Percentiles rank a stretch among this genome's conserved stretches.
Evolutionary conservation across 2,888 invertebrate species (phyloP).

Genomic region (Anarsia innoxiella): DNA sequence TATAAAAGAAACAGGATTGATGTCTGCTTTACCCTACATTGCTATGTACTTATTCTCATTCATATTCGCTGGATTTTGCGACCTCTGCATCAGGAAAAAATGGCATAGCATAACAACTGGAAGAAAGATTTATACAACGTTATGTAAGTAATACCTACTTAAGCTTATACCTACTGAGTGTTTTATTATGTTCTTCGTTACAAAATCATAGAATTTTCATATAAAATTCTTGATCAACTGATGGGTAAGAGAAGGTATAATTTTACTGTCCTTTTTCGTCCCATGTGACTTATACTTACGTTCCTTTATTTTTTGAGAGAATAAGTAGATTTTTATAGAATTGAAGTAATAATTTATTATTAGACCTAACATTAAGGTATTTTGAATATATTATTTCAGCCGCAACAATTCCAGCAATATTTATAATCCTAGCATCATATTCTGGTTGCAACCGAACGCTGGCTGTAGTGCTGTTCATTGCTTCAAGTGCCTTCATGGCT

Average conservation of each 20-base stretch:
- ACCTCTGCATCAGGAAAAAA: constrained; percentile 76
- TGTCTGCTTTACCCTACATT: constrained; percentile 79
- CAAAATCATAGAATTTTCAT: background rate
- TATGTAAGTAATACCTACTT: constrained; percentile 61
- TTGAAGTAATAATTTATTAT: no score
- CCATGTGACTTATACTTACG: no score
- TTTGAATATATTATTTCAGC: no score
- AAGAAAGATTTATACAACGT: constrained; percentile 79
- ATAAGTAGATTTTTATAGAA: no score
- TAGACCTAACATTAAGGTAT: no score
- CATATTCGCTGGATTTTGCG: constrained; percentile 77
- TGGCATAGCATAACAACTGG: constrained; percentile 74
- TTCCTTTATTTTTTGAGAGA: no score
- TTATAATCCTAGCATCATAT: constrained; percentile 78
- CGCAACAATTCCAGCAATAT: constrained; percentile 77
- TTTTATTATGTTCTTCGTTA: no score
- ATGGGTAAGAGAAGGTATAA: no score
- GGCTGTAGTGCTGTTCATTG: constrained; percentile 73
- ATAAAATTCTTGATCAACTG: no score
- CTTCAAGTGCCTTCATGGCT: constrained; percentile 80
- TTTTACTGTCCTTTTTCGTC: no score
- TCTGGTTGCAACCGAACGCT: constrained; percentile 71
- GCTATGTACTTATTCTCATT: constrained; percentile 79
- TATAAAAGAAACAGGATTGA: constrained; percentile 76
- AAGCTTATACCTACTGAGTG: no score